phyloP scores from a whole-genome alignment of 92 coral and sea anemone species.

The Plumapathes pennacea region DNA sequence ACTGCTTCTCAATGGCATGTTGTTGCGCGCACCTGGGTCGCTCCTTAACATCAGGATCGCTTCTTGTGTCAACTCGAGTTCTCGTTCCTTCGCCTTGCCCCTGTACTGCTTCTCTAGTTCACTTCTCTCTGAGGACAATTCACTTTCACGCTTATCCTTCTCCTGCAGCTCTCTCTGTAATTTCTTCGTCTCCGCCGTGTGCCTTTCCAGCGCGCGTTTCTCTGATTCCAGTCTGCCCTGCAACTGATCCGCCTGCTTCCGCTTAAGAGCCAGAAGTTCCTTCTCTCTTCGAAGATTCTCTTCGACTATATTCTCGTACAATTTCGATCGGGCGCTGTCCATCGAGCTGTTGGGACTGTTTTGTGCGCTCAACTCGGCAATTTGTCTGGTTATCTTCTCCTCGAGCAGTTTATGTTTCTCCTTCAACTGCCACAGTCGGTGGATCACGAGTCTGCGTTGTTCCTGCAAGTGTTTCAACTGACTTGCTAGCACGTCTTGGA shows the following conservation, averaged over 20 bases:
- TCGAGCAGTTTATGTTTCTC: slow-evolving; percentile 71
- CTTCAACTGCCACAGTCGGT: slow-evolving; percentile 72
- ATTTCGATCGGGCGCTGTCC: slow-evolving; percentile 59
- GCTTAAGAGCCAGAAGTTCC: slow-evolving; percentile 63
- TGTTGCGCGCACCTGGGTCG: too few relatives aligned
- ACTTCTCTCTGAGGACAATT: slow-evolving; percentile 62
- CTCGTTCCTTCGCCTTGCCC: slow-evolving; percentile 63
- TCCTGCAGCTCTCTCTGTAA: slow-evolving; percentile 63
- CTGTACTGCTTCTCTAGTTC: slow-evolving; percentile 76
- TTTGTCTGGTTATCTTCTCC: slow-evolving; percentile 63
- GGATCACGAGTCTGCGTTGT: slow-evolving; percentile 67
- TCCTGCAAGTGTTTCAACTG: slow-evolving; percentile 68
- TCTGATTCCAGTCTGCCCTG: slow-evolving; percentile 62
- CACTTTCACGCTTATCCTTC: slow-evolving; percentile 69
- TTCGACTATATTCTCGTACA: slow-evolving; percentile 66
- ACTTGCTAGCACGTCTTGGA: slow-evolving; percentile 69
- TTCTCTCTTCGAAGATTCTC: slow-evolving; percentile 81
- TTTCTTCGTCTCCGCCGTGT: slow-evolving; percentile 58
- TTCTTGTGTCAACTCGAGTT: slow-evolving; percentile 58
- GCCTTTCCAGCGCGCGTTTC: slow-evolving; percentile 65
- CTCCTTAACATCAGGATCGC: too few relatives aligned
- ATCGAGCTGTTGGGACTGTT: slow-evolving; percentile 39
- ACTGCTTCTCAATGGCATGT: too few relatives aligned
- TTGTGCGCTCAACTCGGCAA: slow-evolving; percentile 44
- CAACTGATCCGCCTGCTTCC: slow-evolving; percentile 74